Base-by-base conservation (phyloP, 2,888 invertebrate species). In the Eustalomyia histrio region DNA sequence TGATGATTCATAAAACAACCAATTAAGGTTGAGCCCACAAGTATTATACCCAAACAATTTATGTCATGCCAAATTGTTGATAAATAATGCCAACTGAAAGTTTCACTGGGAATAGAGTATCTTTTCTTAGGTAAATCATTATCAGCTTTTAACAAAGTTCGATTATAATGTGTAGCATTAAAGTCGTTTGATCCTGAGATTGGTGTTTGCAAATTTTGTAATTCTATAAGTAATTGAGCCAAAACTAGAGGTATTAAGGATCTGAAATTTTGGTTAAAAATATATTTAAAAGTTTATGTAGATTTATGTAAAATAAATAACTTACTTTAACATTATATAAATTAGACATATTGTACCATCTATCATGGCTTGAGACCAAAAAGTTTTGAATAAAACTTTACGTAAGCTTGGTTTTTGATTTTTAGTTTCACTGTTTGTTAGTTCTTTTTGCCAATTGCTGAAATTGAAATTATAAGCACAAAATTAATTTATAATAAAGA, bases 361-460 rank as follows among this genome's bases (percentile, higher is more conserved):
- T 83, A 94, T 91, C 61, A 93, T 91, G 85, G 94, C 94, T 85
- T 94, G 93, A 84, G 93, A 92, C 92, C 94, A 93, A 90, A 95
- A 95, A 17, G 94, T 93, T 82, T 92, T 92, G 82, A 93, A 91
- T 87, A 95, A 91, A 8, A 94, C 94, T 80, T 92, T 93, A 24
- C 94, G 91, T 12, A 95, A 91, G 33, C 93, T 93, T 10, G 95
- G 94, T 84, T 92, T 92, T 83, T 92, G 91, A 4, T 92, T 92
- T 82, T 92, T 91, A 72, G 91, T 92, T 87, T 91, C 92, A 2
- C 93, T 92, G 73, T 91, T 88, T 76, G 92, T 91, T 82, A 94
- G 88, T 89, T 94, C 94, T 87, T 92, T 92, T 76, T 92, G 89
- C 95, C 95, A 95, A 91, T 94, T 93, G 86, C 95, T 95, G 90